Conservation (phyloP, 2,888 invertebrate genomes). For the Drymonia ruficornis region DNA sequence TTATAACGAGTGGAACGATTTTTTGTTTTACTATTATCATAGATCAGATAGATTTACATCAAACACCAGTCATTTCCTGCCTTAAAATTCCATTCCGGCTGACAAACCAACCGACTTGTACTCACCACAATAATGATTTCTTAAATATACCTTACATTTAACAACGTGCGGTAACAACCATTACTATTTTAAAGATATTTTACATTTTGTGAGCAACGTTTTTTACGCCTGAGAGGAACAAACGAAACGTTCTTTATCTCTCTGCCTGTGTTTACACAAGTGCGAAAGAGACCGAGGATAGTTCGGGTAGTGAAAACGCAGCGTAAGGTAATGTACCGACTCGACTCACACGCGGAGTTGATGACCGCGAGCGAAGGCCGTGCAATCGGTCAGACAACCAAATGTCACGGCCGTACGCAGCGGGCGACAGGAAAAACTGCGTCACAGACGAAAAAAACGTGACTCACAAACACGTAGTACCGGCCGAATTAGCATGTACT, state of each 20-base stretch:
- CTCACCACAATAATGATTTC: constrained; percentile 39
- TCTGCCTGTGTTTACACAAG: constrained; percentile 38
- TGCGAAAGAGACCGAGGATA: constrained; percentile 48
- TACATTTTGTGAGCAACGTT: constrained; percentile 38
- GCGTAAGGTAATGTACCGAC: constrained; percentile 60
- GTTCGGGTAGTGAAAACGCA: constrained; percentile 59
- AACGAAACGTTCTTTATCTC: constrained; percentile 47
- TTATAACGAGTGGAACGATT: constrained; percentile 42
- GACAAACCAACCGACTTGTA: constrained; percentile 31
- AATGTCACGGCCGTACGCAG: constrained; percentile 79
- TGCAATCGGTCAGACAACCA: constrained; percentile 81
- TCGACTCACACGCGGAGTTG: constrained; percentile 70
- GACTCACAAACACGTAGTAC: constrained; percentile 55
- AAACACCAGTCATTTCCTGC: constrained; percentile 49
- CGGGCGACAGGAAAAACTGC: constrained; percentile 71
- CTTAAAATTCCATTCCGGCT: constrained; percentile 48
- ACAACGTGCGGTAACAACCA: constrained; percentile 43
- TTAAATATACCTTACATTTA: constrained; percentile 42
- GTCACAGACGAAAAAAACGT: constrained; percentile 78
- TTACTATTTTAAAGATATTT: constrained; percentile 41
- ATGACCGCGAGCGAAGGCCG: constrained; percentile 82
- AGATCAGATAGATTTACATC: constrained; percentile 49
- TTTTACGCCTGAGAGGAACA: constrained; percentile 44
- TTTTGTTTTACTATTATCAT: constrained; percentile 41
- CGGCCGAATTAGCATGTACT: constrained; percentile 42